Percentiles rank a stretch among this genome's conserved stretches.
These are phyloP conservation scores for Drosophila bocqueti DNA, from an alignment of 1,140 invertebrate species.

Conservation along the genomic window DNA sequence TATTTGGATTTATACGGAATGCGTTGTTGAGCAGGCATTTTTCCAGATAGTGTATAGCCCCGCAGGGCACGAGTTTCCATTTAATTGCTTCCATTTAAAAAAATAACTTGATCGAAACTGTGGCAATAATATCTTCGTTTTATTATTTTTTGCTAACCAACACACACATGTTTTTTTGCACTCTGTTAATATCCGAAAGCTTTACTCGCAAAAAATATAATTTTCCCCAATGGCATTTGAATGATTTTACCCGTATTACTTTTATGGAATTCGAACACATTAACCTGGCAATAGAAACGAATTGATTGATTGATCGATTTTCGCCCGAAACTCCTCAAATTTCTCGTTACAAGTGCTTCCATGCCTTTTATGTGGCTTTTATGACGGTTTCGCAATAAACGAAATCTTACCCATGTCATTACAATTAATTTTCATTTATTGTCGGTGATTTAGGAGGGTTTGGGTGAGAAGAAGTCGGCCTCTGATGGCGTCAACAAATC, in stretches of 20 bases:
- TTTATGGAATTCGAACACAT: conserved; percentile 10
- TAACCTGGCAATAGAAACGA: conserved; percentile 14
- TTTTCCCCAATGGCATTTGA: not conserved
- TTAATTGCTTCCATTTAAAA: conserved; percentile 14
- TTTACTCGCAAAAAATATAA: not conserved
- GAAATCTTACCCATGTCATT: conserved; percentile 14
- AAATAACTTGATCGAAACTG: conserved; percentile 4
- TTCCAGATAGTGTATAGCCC: not conserved
- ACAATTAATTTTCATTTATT: conserved; percentile 23
- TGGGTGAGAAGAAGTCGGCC: not conserved
- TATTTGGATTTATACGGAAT: conserved; percentile 5
- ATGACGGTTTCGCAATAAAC: conserved; percentile 12
- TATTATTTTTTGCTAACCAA: not conserved
- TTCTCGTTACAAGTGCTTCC: conserved; percentile 10
- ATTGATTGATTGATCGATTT: conserved; percentile 21
- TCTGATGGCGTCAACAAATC: conserved; percentile 13
- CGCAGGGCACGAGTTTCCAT: not conserved
- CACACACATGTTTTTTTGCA: not conserved
- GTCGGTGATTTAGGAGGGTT: conserved; percentile 1
- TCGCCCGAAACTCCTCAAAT: conserved; percentile 7
- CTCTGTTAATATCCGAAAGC: not conserved
- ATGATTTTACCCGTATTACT: conserved; percentile 7
- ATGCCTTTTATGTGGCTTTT: conserved; percentile 11
- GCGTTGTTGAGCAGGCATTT: conserved; percentile 11
- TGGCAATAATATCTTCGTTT: not conserved